These are phyloP conservation scores for Archips xylosteana DNA, from an alignment of 2,888 invertebrate species.

Conservation along the genomic window DNA sequence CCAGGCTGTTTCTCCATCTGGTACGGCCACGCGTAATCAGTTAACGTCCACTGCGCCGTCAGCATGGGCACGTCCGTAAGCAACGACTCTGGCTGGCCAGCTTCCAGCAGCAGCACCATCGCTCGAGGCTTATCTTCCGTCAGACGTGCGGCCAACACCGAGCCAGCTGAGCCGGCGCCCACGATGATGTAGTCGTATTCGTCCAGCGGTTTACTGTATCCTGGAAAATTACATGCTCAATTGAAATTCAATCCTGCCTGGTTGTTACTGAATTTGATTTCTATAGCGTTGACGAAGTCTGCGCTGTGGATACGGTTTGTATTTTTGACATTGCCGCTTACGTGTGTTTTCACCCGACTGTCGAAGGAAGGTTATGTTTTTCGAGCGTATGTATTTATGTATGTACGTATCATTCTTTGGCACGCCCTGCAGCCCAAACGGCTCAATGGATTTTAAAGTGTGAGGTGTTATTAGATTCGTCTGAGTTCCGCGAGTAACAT, in stretches of 20 bases:
- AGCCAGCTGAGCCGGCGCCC: conserved; percentile 90
- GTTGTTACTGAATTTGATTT: too few relatives aligned
- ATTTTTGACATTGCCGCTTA: too few relatives aligned
- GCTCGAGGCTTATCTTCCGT: conserved; percentile 85
- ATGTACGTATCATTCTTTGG: too few relatives aligned
- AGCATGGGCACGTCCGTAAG: conserved; percentile 86
- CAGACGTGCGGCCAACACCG: conserved; percentile 89
- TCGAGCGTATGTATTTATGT: too few relatives aligned
- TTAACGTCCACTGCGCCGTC: conserved; percentile 84
- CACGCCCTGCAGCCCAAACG: too few relatives aligned
- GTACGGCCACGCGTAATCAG: conserved; percentile 88
- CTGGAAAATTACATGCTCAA: conserved; percentile 51
- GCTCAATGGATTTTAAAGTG: too few relatives aligned
- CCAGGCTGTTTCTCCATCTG: conserved; percentile 86
- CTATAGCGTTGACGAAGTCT: too few relatives aligned
- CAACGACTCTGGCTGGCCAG: conserved; percentile 80
- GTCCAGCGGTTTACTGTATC: conserved; percentile 61
- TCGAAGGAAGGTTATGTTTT: too few relatives aligned
- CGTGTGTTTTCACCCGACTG: too few relatives aligned
- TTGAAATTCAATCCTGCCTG: background rate
- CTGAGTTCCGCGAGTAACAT: too few relatives aligned
- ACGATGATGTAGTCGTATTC: conserved; percentile 89
- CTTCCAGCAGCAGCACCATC: conserved; percentile 88
- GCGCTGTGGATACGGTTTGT: too few relatives aligned
- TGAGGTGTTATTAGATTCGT: too few relatives aligned